Evolutionary conservation across 2,797 vertebrate genomes (phyloP).

Genomic region (Mus caroli): DNA sequence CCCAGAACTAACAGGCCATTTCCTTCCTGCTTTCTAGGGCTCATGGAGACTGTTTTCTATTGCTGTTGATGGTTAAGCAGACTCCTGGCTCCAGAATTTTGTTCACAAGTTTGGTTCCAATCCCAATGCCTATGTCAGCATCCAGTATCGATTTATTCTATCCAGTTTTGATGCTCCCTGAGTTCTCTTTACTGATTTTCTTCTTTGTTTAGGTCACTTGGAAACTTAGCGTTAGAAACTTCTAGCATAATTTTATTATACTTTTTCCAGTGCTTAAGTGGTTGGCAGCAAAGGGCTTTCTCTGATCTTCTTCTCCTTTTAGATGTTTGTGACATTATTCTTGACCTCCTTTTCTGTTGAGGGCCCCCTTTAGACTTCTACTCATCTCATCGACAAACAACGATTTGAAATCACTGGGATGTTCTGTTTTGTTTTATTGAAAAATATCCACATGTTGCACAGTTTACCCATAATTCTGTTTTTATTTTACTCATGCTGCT

Average conservation of each 20-base stretch:
- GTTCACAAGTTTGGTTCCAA: neutral
- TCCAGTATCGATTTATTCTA: slow-evolving; percentile 24
- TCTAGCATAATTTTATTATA: neutral
- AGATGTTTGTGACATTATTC: neutral
- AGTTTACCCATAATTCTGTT: neutral
- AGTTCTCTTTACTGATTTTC: slow-evolving; percentile 1
- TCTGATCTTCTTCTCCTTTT: neutral
- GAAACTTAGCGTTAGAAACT: neutral
- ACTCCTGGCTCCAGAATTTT: slow-evolving; percentile 35
- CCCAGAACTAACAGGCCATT: neutral
- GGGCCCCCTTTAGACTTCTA: neutral
- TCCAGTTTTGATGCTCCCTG: neutral
- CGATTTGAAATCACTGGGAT: neutral
- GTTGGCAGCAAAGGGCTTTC: slow-evolving; percentile 15
- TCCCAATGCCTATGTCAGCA: neutral
- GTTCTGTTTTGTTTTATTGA: neutral
- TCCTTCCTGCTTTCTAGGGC: neutral
- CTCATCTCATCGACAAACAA: neutral
- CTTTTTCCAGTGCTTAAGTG: neutral
- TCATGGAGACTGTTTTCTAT: neutral
- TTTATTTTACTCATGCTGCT: neutral
- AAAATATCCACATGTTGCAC: neutral
- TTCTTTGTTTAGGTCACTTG: neutral
- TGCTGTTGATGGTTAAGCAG: neutral
- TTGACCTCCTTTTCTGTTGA: too few relatives aligned